These are phyloP conservation scores for Tympanoctomys barrerae DNA, from an alignment of 2,797 vertebrate genomes.

Conservation along the genomic window DNA sequence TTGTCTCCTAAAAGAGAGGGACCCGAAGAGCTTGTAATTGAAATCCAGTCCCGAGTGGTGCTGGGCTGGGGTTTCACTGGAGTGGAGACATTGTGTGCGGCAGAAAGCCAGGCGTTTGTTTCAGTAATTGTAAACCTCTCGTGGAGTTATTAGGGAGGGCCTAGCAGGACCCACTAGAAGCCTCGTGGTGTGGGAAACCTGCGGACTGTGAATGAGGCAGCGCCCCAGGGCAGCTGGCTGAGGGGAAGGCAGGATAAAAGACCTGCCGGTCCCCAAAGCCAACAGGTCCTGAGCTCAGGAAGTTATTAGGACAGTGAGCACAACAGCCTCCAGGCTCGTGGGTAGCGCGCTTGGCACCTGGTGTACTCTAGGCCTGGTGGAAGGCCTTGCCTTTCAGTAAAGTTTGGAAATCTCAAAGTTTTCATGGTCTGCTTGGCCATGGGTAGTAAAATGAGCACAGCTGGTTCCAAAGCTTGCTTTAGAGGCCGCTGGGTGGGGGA, in stretches of 20 bases:
- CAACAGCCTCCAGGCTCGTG: not conserved
- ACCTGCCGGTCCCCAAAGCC: slow-evolving; percentile 26
- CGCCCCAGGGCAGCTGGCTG: slow-evolving; percentile 73
- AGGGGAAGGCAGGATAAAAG: slow-evolving; percentile 44
- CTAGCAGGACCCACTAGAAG: slow-evolving; percentile 83
- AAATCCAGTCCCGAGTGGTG: slow-evolving; percentile 57
- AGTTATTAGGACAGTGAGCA: not conserved
- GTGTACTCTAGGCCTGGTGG: not conserved
- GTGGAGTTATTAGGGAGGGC: slow-evolving; percentile 73
- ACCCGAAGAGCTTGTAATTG: slow-evolving; percentile 78
- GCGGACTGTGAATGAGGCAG: slow-evolving; percentile 81
- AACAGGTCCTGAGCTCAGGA: not conserved
- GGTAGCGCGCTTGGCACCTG: not conserved
- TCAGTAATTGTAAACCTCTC: slow-evolving; percentile 77
- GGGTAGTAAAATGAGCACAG: not conserved
- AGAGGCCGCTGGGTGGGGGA: not conserved
- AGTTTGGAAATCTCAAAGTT: slow-evolving; percentile 56
- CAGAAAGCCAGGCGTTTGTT: slow-evolving; percentile 67
- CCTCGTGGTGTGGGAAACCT: slow-evolving; percentile 86
- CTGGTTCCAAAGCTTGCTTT: not conserved
- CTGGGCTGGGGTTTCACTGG: slow-evolving; percentile 72
- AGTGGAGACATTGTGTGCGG: slow-evolving; percentile 64
- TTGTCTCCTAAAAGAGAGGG: slow-evolving; percentile 39
- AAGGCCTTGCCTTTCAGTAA: not conserved
- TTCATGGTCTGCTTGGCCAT: not conserved